Conservation (phyloP, 2,113 vertebrate species). For the Bagarius yarrelli region DNA sequence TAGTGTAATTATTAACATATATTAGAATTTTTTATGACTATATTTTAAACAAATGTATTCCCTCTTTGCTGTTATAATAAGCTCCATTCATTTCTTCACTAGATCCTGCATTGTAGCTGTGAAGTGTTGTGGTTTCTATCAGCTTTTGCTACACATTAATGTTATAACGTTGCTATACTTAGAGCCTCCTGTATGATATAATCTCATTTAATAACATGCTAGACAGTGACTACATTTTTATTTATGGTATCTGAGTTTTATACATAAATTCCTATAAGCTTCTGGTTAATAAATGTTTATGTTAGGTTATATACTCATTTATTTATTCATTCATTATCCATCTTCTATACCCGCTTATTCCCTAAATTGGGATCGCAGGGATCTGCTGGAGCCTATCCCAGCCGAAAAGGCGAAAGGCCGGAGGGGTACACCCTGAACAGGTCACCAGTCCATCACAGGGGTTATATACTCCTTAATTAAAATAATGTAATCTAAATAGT, state of each 20-base stretch:
- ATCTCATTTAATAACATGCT: background rate
- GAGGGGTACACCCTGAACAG: too few species aligned
- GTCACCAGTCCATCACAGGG: too few species aligned
- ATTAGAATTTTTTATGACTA: background rate
- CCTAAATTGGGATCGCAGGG: too few species aligned
- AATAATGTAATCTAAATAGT: background rate
- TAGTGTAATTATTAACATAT: background rate
- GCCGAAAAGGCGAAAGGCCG: too few species aligned
- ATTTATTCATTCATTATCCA: too few species aligned
- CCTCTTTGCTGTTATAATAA: background rate
- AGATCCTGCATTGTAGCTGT: background rate
- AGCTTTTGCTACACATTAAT: background rate
- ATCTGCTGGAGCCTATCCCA: too few species aligned
- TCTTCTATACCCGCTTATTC: too few species aligned
- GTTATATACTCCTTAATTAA: background rate
- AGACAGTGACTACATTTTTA: background rate
- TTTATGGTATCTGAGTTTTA: too few species aligned
- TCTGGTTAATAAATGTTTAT: background rate
- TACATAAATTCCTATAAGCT: background rate
- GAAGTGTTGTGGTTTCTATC: background rate
- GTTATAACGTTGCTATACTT: background rate
- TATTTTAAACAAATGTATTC: background rate
- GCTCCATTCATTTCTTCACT: background rate
- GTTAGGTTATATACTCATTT: background rate
- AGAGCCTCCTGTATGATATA: too few species aligned